Conservation (phyloP, 53 echinoderm and acorn worm genomes). For the Echinarachnius parma region DNA sequence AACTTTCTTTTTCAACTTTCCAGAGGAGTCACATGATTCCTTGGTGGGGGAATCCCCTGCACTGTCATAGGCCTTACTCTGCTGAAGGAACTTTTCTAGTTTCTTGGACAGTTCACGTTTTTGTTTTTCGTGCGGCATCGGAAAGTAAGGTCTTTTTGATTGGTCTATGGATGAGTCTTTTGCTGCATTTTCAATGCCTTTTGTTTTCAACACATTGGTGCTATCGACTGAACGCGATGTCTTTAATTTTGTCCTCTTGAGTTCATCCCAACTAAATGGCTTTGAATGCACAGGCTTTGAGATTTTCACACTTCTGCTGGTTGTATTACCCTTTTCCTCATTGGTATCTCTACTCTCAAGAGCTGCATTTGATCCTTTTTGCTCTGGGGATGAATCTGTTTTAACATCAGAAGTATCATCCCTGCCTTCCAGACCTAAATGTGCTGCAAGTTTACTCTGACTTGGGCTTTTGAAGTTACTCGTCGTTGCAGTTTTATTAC, state of each 20-base stretch:
- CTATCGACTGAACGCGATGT: constrained; percentile 1
- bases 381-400: neutral
- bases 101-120: constrained; percentile 33
- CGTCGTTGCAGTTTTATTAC: constrained; percentile 1
- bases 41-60: constrained; percentile 27
- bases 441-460: constrained; percentile 28
- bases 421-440: constrained; percentile 25
- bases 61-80: constrained; percentile 40
- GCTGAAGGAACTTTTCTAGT: constrained; percentile 22
- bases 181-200: neutral
- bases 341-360: neutral
- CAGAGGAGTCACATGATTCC: constrained; percentile 22
- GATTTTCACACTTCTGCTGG: neutral
- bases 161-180: constrained; percentile 2
- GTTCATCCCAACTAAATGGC: constrained; percentile 37
- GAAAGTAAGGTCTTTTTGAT: neutral
- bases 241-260: constrained; percentile 9
- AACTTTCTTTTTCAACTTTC: constrained; percentile 38
- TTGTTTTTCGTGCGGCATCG: constrained; percentile 37
- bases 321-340: neutral
- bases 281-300: constrained; percentile 33
- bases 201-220: too few relatives aligned
- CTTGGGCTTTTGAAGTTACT: constrained; percentile 8
- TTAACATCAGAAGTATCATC: constrained; percentile 4
- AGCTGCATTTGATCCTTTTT: neutral